A percentile compares a stretch with the other conserved stretches of the same genome.
These are phyloP conservation scores for Tenthredo scrophulariae DNA, from an alignment of 2,888 invertebrate species.

Conservation along the genomic window DNA sequence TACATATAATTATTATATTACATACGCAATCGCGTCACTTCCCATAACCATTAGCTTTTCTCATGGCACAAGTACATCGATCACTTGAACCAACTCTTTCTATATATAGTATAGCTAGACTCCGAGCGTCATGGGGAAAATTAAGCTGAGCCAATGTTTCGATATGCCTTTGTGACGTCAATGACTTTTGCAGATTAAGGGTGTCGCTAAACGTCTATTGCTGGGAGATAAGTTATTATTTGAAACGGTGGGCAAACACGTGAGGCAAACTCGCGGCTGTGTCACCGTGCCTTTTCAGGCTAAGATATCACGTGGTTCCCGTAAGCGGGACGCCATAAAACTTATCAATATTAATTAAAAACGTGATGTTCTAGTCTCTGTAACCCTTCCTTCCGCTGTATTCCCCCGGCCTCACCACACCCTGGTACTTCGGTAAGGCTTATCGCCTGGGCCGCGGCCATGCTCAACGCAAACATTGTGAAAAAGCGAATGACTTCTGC, in stretches of 20 bases:
- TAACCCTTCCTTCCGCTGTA: slow-evolving; percentile 57
- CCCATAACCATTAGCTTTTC: neutral
- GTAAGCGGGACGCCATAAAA: slow-evolving; percentile 61
- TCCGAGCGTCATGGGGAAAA: neutral
- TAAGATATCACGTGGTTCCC: slow-evolving; percentile 34
- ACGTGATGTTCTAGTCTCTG: slow-evolving; percentile 69
- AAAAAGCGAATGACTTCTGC: slow-evolving; percentile 75
- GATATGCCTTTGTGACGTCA: neutral
- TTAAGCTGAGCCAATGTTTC: neutral
- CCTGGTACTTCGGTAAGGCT: slow-evolving; percentile 61
- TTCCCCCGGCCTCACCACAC: slow-evolving; percentile 55
- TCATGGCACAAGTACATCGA: neutral
- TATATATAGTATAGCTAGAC: neutral
- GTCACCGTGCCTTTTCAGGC: slow-evolving; percentile 11
- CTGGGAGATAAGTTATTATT: slow-evolving; percentile 33
- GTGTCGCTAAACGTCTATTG: slow-evolving; percentile 8
- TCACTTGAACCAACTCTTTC: neutral
- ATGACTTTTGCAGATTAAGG: neutral
- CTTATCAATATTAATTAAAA: slow-evolving; percentile 72
- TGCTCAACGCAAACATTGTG: slow-evolving; percentile 74
- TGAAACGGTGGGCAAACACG: slow-evolving; percentile 61
- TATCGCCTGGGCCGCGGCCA: slow-evolving; percentile 70
- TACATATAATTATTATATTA: no score
- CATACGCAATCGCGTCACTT: neutral
- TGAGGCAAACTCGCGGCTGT: slow-evolving; percentile 8